Evolutionary conservation across 92 coral and sea anemone genomes (phyloP).

Genomic region (Chrysogorgia sp.): DNA sequence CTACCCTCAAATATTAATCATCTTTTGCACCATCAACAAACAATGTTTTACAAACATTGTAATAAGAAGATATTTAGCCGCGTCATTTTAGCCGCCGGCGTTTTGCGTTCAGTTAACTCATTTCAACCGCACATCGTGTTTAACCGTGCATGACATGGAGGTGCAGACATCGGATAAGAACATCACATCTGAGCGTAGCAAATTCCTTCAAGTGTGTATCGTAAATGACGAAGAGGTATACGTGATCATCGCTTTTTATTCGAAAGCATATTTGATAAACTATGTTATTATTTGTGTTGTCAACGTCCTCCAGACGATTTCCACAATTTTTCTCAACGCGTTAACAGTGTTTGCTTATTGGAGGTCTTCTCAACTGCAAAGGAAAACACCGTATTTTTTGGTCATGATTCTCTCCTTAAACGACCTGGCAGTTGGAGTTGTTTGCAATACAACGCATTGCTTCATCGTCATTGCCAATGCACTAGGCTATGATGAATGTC

Average conservation of each 20-base stretch:
- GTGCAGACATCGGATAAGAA: too few relatives aligned
- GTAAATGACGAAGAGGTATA: background rate
- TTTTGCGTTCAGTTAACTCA: too few relatives aligned
- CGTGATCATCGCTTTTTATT: background rate
- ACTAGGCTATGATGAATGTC: background rate
- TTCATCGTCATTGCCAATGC: background rate
- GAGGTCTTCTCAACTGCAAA: slow-evolving; percentile 5
- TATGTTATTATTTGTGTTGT: slow-evolving; percentile 6
- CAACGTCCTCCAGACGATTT: background rate
- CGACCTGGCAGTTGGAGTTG: slow-evolving; percentile 13
- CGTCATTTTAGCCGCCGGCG: too few relatives aligned
- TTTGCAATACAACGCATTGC: background rate
- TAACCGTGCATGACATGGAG: too few relatives aligned
- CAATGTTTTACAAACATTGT: too few relatives aligned
- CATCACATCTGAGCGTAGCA: background rate
- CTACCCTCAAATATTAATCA: too few relatives aligned
- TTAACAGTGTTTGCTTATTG: slow-evolving; percentile 16
- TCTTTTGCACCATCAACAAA: too few relatives aligned
- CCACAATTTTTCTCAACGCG: background rate
- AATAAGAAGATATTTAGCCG: too few relatives aligned
- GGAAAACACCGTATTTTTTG: slow-evolving; percentile 6
- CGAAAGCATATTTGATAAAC: slow-evolving; percentile 16
- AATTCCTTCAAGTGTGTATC: background rate
- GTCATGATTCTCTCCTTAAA: slow-evolving; percentile 10
- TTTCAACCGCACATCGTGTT: too few relatives aligned